These are phyloP conservation scores for Diadophis punctatus DNA, from an alignment of 2,113 vertebrate species.

Conservation along the genomic window DNA sequence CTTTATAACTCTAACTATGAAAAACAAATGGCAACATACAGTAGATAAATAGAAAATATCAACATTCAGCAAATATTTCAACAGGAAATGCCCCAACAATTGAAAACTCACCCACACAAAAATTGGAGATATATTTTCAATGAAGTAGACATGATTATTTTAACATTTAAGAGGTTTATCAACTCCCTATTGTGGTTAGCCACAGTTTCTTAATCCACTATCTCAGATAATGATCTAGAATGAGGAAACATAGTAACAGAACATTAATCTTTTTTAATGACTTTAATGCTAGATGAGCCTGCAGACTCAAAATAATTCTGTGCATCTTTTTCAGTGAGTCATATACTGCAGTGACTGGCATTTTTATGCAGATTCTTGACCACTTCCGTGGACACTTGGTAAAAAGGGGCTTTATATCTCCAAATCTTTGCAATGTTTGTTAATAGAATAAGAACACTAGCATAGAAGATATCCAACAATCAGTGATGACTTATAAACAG, in stretches of 20 bases:
- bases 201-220: neutral
- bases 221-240: neutral
- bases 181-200: neutral
- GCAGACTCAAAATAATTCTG: neutral
- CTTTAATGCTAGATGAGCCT: neutral
- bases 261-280: neutral
- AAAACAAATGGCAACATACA: neutral
- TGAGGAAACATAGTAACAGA: neutral
- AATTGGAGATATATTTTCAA: neutral
- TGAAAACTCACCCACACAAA: neutral
- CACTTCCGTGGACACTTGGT: conserved; percentile 7
- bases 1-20: neutral
- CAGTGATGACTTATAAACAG: conserved; percentile 47
- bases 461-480: conserved; percentile 37
- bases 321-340: fast-evolving
- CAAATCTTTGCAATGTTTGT: conserved; percentile 37
- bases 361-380: neutral
- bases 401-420: conserved; percentile 28
- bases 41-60: neutral
- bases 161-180: neutral
- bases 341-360: neutral
- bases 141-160: neutral
- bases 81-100: neutral
- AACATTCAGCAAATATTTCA: neutral
- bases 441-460: conserved; percentile 46